Conservation (phyloP, 2,113 vertebrate genomes). For the Neolamprologus sp. region DNA sequence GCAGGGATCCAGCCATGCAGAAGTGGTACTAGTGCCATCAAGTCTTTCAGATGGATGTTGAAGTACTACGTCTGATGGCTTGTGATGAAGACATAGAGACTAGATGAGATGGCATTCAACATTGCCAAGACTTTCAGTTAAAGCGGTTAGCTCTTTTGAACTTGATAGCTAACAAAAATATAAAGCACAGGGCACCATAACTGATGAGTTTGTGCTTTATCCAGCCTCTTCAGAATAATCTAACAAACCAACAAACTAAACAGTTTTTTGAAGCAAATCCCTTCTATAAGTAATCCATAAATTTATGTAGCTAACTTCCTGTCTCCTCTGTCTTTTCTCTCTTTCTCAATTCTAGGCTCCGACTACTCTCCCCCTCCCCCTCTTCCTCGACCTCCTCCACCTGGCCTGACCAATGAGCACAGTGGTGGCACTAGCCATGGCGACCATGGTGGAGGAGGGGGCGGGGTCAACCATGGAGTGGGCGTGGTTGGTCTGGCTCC, state of each 20-base stretch:
- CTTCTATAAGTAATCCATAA: background rate
- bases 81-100: background rate
- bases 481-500: conserved; percentile 87
- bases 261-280: background rate
- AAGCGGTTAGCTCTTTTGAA: background rate
- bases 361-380: conserved; percentile 92
- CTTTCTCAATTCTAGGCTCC: conserved; percentile 76
- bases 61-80: background rate
- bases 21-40: background rate
- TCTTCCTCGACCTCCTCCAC: conserved; percentile 65
- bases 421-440: conserved; percentile 48
- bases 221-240: background rate
- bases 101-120: background rate
- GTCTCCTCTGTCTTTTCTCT: background rate
- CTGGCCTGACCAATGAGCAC: conserved; percentile 85
- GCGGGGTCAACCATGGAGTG: conserved; percentile 54
- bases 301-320: background rate
- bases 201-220: background rate
- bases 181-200: background rate
- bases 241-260: background rate
- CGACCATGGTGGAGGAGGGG: conserved; percentile 54
- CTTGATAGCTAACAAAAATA: background rate
- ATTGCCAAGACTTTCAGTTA: background rate
- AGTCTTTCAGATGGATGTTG: background rate
- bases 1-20: background rate